Percentiles rank a stretch among this genome's conserved stretches.
Conservation (phyloP, 2,113 vertebrate species). For the Leucopsar rothschildi region DNA sequence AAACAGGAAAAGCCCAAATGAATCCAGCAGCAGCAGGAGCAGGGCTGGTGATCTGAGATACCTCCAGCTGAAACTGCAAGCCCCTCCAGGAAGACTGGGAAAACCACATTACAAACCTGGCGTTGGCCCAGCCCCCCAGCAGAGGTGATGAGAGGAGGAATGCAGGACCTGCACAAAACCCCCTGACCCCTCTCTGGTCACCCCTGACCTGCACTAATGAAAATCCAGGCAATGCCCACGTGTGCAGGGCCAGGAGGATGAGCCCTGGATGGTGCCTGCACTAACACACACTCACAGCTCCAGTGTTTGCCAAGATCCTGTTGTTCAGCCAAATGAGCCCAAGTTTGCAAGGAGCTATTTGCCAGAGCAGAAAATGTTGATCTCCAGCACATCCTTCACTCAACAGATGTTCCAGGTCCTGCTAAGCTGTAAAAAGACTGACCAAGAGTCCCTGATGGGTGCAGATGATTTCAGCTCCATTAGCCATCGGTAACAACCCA, state of each 20-base stretch:
- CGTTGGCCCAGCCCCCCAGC: not conserved
- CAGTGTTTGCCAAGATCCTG: not conserved
- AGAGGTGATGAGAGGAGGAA: accelerated
- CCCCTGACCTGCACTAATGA: not conserved
- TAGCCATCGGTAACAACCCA: not conserved
- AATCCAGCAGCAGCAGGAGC: not conserved
- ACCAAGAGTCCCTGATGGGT: not conserved
- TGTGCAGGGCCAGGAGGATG: not conserved
- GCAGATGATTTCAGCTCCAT: not conserved
- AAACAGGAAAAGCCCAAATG: not conserved
- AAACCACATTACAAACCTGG: not conserved
- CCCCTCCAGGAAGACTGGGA: not conserved
- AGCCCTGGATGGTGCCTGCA: not conserved
- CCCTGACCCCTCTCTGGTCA: not conserved
- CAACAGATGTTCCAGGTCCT: not conserved
- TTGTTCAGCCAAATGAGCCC: not conserved
- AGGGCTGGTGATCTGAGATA: not conserved
- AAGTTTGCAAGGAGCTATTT: not conserved
- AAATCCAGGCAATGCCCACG: accelerated
- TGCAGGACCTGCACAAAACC: not conserved
- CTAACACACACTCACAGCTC: not conserved
- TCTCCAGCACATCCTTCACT: not conserved
- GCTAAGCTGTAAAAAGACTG: not conserved
- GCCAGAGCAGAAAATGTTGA: not conserved
- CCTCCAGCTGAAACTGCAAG: not conserved